These are phyloP conservation scores for Scomber colias DNA, from an alignment of 2,113 vertebrate genomes.

Conservation along the genomic window DNA sequence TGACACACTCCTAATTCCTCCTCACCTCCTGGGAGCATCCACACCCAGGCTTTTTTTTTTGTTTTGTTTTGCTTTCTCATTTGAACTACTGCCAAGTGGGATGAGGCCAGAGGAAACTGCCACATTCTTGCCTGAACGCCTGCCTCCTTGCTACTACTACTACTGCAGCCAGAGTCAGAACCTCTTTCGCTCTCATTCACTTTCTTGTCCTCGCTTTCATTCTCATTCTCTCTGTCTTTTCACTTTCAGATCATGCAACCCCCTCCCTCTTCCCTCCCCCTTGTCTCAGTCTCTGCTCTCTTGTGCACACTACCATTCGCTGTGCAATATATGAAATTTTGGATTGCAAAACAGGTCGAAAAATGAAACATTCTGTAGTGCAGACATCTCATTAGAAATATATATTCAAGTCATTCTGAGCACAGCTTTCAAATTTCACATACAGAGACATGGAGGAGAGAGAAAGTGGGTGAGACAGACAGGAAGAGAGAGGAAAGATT, in stretches of 20 bases:
- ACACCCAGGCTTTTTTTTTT: conserved; percentile 28
- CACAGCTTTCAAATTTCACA: conserved; percentile 72
- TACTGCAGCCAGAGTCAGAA: conserved; percentile 23
- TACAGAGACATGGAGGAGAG: conserved; percentile 44
- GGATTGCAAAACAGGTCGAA: conserved; percentile 79
- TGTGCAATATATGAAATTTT: conserved; percentile 72
- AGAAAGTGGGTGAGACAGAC: conserved; percentile 39
- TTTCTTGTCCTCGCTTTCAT: conserved; percentile 59
- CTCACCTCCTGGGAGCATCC: conserved; percentile 45
- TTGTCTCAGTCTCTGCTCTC: conserved; percentile 29
- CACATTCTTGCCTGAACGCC: conserved; percentile 35
- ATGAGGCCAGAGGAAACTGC: conserved; percentile 45
- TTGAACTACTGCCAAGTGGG: conserved; percentile 72
- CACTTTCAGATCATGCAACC: conserved; percentile 53
- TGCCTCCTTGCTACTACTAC: conserved; percentile 18
- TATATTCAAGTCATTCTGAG: conserved; percentile 69
- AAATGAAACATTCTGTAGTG: conserved; percentile 68
- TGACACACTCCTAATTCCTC: conserved; percentile 68
- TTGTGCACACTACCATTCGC: conserved; percentile 41
- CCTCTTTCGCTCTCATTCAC: conserved; percentile 44
- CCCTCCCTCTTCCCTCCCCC: not conserved
- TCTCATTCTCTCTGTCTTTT: conserved; percentile 62
- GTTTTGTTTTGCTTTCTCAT: conserved; percentile 52
- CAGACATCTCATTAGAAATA: conserved; percentile 78
- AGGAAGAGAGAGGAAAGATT: conserved; percentile 83